Base-by-base conservation (phyloP, 2,888 invertebrate species). In the Coenonympha arcania region DNA sequence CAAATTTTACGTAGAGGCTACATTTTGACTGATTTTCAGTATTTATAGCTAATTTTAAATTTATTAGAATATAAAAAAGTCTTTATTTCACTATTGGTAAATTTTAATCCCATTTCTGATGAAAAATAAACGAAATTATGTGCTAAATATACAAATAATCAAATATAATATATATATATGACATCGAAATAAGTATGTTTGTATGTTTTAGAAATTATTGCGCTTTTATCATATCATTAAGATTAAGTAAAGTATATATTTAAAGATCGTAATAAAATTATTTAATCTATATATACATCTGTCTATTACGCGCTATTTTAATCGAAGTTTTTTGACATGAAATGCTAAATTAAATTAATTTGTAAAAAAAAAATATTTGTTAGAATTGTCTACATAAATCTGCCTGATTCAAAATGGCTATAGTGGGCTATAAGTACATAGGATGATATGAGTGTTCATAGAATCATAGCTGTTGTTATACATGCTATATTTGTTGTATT, bases 151-250 rank as follows among this genome's bases (percentile, higher is more conserved):
- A n/a, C n/a, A n/a, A n/a, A n/a, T n/a, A n/a, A n/a, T n/a, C 19
- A 19, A 19, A 36, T 2, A 5, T 19, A 19, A n/a, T 16, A 11
- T 9, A 22, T 13, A 5, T 19, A 19, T 8, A 13, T 13, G 11
- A 20, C 37, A 30, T 37, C 31, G 39, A 16, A 22, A 31, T 34
- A n/a, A 20, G 22, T 30, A 28, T 11, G 16, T 16, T 37, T 15
- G 15, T 9, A 6, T 18, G 16, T 40, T 31, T 34, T 48, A 61
- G 59, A 54, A 66, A 71, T 64, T 54, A 68, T 79, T 73, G 80
- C 79, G 80, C 80, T 83, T 80, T 72, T 73, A 65, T 79, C 83
- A 84, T 84, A 84, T 84, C 84, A 84, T 79, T 84, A 83, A 69
- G 57, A 55, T 71, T 82, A 83, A 78, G 81, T 70, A 63, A 67